These are phyloP conservation scores for Tromatobia lineatoria DNA, from an alignment of 2,888 invertebrate species.

Conservation along the genomic window DNA sequence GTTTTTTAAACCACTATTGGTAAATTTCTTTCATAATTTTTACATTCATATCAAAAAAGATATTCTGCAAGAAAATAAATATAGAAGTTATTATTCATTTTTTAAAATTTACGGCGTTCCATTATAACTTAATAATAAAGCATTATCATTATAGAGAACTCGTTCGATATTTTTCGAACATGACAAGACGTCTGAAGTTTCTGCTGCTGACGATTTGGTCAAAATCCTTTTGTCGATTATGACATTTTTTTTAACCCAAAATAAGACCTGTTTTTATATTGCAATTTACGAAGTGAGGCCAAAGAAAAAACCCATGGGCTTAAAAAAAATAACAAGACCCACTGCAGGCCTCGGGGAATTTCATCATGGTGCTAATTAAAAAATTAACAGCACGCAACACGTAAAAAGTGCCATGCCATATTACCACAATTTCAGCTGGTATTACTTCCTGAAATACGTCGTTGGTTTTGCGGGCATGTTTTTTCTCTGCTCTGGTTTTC, in stretches of 20 bases:
- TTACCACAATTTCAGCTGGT: slow-evolving; percentile 79
- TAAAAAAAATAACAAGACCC: neutral
- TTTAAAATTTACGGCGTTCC: neutral
- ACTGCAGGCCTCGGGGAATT: slow-evolving; percentile 45
- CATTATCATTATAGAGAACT: neutral
- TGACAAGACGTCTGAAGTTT: neutral
- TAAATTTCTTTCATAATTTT: no score
- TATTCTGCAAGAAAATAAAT: no score
- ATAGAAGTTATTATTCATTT: neutral
- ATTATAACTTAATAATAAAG: neutral
- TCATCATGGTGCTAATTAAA: slow-evolving; percentile 42
- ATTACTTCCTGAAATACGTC: slow-evolving; percentile 80
- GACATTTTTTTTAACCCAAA: slow-evolving; percentile 37
- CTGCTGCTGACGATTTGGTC: neutral
- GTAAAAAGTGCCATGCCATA: slow-evolving; percentile 76
- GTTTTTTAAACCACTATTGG: no score
- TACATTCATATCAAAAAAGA: no score
- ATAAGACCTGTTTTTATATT: neutral
- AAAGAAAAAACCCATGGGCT: neutral
- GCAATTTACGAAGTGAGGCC: neutral
- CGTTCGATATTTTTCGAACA: neutral
- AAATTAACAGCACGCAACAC: neutral
- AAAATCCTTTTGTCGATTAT: neutral
- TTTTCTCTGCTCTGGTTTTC: slow-evolving; percentile 76
- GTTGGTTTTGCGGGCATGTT: slow-evolving; percentile 79